Base-by-base conservation (phyloP, 1,140 invertebrate species). In the Drosophila malerkotliana region DNA sequence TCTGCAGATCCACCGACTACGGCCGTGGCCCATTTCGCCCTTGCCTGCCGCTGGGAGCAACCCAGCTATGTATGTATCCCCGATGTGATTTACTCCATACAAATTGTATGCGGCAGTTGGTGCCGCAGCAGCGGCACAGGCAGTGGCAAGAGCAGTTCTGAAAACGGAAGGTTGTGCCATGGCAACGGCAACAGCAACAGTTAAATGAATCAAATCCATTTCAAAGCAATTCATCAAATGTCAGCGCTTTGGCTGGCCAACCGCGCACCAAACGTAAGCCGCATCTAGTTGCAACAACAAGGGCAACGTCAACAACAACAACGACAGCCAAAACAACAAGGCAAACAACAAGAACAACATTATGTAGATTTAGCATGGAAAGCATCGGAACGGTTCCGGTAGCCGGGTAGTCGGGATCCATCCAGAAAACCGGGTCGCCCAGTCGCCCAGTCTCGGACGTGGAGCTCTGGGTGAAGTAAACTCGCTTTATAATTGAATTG, bases 401-500 rank as follows among this genome's bases (percentile, higher is more conserved):
- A n/a, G 14, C 41, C 14, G 41, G 62, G 64, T 9, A 34, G 8
- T 10, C 32, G 4, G 26, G 6, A 61, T 85, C 44, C 49, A 18
- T 21, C 44, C 44, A 24, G 18, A 9, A 44, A 47, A 21, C 15
- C 44, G 62, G 81, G 52, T 73, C 64, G 74, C 69, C 54, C 72
- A 41, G 51, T 69, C 64, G 74, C 69, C 55, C 72, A 41, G 60
- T 52, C 28, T 79, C 58, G 59, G 74, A 62, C 63, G 57, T 77
- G 75, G 34, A 69, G 56, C 34, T 44, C 30, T 68, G 77, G 34
- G 9, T 41, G 58, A 73, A 61, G 74, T 54, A 87, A 81, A 87
- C 82, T 82, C 62, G 78, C 76, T 87, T 87, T 85, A 82, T 87
- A 87, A 87, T 87, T 87, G 82, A 87, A 87, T 87, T 87, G 82